phyloP scores from a whole-genome alignment of 1,140 invertebrate genomes.

The Rhagoletis pomonella region DNA sequence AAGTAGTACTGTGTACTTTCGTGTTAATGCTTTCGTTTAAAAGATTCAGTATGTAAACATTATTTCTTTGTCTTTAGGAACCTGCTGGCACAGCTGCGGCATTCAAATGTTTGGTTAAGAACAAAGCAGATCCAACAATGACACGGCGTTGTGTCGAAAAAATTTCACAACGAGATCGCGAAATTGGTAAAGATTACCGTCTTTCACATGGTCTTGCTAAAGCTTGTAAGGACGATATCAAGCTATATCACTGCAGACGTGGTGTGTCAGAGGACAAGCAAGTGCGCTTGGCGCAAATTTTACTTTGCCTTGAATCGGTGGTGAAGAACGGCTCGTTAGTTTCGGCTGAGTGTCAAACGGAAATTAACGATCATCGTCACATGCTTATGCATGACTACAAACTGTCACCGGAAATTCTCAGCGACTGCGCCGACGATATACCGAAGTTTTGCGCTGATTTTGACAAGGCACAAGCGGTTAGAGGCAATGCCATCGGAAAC shows the following conservation, averaged over 20 bases:
- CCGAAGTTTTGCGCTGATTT: constrained; percentile 82
- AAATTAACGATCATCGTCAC: constrained; percentile 93
- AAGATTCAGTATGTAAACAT: background rate
- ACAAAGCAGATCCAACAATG: constrained; percentile 85
- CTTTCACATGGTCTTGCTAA: constrained; percentile 91
- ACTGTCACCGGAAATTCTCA: constrained; percentile 93
- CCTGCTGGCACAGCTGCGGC: constrained; percentile 85
- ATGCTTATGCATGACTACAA: constrained; percentile 95
- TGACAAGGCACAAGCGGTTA: constrained; percentile 77
- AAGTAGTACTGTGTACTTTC: background rate
- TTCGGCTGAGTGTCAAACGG: constrained; percentile 84
- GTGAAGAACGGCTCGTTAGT: constrained; percentile 85
- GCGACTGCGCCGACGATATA: constrained; percentile 91
- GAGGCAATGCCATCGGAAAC: constrained; percentile 71
- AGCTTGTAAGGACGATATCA: constrained; percentile 94
- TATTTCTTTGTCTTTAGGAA: constrained; percentile 57
- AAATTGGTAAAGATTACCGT: constrained; percentile 93
- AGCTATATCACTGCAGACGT: constrained; percentile 84
- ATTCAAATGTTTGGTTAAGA: constrained; percentile 93
- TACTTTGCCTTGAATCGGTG: constrained; percentile 93
- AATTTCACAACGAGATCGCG: constrained; percentile 87
- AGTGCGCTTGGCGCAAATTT: constrained; percentile 90
- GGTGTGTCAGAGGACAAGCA: constrained; percentile 87
- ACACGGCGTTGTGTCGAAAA: constrained; percentile 87
- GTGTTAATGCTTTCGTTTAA: background rate